Evolutionary conservation across 2,113 vertebrate genomes (phyloP), one percentile per base, ranked within the genome.

Genomic region (Menura novaehollandiae): DNA sequence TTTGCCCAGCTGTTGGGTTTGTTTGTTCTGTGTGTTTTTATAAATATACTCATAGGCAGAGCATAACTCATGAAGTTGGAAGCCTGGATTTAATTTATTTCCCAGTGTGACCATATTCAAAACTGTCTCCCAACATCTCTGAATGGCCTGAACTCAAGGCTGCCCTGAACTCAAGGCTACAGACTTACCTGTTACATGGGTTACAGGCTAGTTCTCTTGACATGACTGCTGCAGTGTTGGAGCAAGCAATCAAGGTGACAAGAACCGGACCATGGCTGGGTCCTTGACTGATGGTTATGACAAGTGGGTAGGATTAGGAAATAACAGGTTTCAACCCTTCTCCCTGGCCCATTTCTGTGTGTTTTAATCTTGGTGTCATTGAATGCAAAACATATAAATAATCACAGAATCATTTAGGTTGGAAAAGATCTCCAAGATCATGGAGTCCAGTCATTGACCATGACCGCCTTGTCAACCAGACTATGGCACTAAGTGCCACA

Each of bases 361-460:
- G 33, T 66, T 81, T 84, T 93, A 51, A 55, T 58, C 26, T 49
- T 4, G 0, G 2, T 52, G 17, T 60, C 10, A 49, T 11, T 18
- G 33, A 37, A 58, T 22, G 14, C 2, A 59, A 80, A 74, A 53
- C 37, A 0, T 28, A 56, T 56, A 60, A 75, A 64, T 35, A 60
- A 46, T 37, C 28, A 39, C 20, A 46, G 28, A 74, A 60, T 60
- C 13, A 60, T 39, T 21, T 22, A 68, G 4, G 11, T 30, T 60
- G 69, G 24, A 46, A 60, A 52, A 39, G 16, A 15, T 7, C 59
- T n/a, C 5, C 24, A 46, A 26, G 28, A 12, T 59, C 58, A 13
- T 72, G 0, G 0, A 39, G 13, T 67, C 20, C 15, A 46, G 1
- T 23, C 39, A 30, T 24, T n/a, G 39, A 10, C 7, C 22, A 39